Evolutionary conservation across 2,888 invertebrate genomes (phyloP).

Genomic region (Agelastica alni): DNA sequence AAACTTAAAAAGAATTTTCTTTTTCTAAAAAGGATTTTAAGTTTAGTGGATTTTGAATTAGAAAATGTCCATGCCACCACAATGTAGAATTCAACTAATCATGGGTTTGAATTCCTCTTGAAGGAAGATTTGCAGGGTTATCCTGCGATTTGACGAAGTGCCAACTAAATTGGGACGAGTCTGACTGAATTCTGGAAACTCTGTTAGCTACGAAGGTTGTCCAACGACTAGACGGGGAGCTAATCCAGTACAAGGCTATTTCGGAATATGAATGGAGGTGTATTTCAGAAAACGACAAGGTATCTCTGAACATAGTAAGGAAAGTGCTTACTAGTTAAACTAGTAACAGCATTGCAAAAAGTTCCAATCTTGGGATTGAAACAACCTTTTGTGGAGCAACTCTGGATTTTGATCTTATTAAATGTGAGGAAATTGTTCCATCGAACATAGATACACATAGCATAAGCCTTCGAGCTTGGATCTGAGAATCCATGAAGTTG

Average conservation of each 20-base stretch:
- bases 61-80: slow-evolving; percentile 11
- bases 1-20: neutral
- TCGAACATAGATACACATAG: neutral
- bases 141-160: neutral
- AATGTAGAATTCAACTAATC: slow-evolving; percentile 3
- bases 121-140: slow-evolving; percentile 11
- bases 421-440: too few relatives aligned
- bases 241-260: neutral
- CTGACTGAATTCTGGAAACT: slow-evolving; percentile 6
- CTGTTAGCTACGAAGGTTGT: slow-evolving; percentile 9
- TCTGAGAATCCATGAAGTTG: neutral
- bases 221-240: slow-evolving; percentile 2
- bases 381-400: neutral
- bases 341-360: neutral
- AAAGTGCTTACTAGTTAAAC: neutral
- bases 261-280: neutral
- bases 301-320: neutral
- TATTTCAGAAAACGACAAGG: neutral
- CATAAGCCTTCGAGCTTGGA: neutral
- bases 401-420: neutral
- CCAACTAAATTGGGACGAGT: neutral
- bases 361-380: neutral
- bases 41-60: neutral
- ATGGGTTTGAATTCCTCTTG: neutral
- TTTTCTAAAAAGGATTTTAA: neutral